These are phyloP conservation scores for Melipona quadrifasciata DNA, from an alignment of 1,140 invertebrate species.

Conservation along the genomic window DNA sequence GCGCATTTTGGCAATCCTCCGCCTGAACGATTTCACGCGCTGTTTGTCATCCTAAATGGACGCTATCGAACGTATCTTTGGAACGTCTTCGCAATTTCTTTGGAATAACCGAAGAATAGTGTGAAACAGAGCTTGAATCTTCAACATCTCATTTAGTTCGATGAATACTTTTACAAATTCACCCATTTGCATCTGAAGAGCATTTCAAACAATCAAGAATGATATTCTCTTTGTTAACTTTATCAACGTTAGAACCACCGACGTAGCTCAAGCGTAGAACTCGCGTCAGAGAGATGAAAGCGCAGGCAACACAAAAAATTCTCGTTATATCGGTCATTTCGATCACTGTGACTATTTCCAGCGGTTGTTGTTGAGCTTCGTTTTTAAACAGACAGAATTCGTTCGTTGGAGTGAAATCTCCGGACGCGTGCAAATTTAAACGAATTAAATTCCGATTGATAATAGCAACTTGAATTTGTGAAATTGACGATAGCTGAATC, in stretches of 20 bases:
- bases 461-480: slow-evolving; percentile 40
- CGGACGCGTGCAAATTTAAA: background rate
- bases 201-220: no score
- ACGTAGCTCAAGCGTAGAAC: no score
- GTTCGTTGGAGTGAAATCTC: slow-evolving; percentile 1
- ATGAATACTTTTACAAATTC: background rate
- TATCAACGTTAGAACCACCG: no score
- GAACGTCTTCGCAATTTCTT: background rate
- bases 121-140: background rate
- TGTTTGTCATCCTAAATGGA: background rate
- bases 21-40: background rate
- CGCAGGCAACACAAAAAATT: no score
- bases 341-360: no score
- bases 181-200: no score
- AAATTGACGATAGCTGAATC: slow-evolving; percentile 52
- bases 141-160: background rate
- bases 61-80: background rate
- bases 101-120: background rate
- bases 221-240: no score
- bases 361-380: background rate
- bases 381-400: background rate
- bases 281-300: no score
- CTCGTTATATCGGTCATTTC: no score
- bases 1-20: background rate
- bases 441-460: slow-evolving; percentile 42